Base-by-base conservation (phyloP, 2,888 invertebrate genomes). In the Acanthosepion lycidas region DNA sequence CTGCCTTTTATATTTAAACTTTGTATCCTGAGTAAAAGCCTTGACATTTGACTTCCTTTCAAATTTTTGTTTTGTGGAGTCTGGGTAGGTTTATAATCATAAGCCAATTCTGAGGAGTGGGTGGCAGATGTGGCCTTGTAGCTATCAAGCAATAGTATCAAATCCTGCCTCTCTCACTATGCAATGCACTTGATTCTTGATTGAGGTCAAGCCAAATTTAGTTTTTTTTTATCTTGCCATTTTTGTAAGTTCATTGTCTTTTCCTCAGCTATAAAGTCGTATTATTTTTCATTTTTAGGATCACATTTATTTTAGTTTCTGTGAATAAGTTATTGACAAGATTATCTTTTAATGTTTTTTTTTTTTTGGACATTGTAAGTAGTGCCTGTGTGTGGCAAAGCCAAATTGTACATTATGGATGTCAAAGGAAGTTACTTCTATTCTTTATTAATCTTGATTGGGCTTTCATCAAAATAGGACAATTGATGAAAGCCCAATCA, bases 31-130 rank as follows among this genome's bases (percentile, higher is more conserved):
- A 6, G n/a, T 78, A 78, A 64, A 64, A 78, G 78, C 78, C 28
- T 78, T 78, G 78, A 78, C 78, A 78, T 78, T 28, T 78, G 78
- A 78, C 78, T 78, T 78, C n/a, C 78, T 78, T n/a, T n/a, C 78
- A 78, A 78, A n/a, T 78, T 78, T 78, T 78, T n/a, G 12, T 78
- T 78, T n/a, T 78, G n/a, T 33, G 78, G 15, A 78, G 9, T 78
- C 28, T 23, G 6, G 78, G 78, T 78, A 28, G 78, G 64, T 64
- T 64, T 64, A 64, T 64, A 64, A 64, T 64, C 64, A 64, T 28
- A 28, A 64, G 9, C 64, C 64, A 64, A 26, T 64, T n/a, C n/a
- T n/a, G 78, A 23, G 59, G 59, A 6, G 23, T 23, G 23, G 59
- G 59, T 28, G n/a, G 78, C 78, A 78, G 78, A 78, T 78, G 33